A percentile compares a stretch with the other conserved stretches of the same genome.
These are phyloP conservation scores for Microtus montanus DNA, from an alignment of 2,113 vertebrate species.

Conservation along the genomic window DNA sequence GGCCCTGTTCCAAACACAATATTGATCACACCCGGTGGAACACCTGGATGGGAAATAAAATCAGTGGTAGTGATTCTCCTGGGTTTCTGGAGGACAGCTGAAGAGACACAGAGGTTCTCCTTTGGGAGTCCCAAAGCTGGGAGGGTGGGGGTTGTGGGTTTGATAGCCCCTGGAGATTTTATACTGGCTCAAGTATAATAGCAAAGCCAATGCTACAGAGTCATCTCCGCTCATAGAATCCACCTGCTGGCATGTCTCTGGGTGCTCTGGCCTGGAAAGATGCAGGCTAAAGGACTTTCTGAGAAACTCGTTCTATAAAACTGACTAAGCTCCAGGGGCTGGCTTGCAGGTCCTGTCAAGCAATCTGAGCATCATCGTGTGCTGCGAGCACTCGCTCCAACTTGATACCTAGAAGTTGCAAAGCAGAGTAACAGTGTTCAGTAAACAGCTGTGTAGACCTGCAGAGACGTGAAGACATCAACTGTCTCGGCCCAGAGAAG, in stretches of 20 bases:
- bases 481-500: neutral
- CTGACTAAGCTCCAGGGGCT: neutral
- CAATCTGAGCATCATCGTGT: accelerated
- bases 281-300: neutral
- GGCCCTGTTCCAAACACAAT: constrained; percentile 92
- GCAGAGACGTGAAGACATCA: neutral
- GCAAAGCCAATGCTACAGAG: neutral
- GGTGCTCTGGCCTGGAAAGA: neutral
- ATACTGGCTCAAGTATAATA: neutral
- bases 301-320: neutral
- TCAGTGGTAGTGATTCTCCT: neutral
- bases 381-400: neutral
- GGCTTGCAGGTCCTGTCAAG: neutral
- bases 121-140: neutral
- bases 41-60: constrained; percentile 83
- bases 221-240: neutral
- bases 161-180: neutral
- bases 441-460: accelerated
- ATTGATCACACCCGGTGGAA: constrained; percentile 96
- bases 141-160: neutral
- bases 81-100: neutral
- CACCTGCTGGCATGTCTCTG: neutral
- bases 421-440: neutral
- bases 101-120: neutral
- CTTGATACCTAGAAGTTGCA: neutral